Percentiles rank a stretch among this genome's conserved stretches.
Evolutionary conservation across 1,140 invertebrate genomes (phyloP).

Genomic region (Dendrolimus punctatus): DNA sequence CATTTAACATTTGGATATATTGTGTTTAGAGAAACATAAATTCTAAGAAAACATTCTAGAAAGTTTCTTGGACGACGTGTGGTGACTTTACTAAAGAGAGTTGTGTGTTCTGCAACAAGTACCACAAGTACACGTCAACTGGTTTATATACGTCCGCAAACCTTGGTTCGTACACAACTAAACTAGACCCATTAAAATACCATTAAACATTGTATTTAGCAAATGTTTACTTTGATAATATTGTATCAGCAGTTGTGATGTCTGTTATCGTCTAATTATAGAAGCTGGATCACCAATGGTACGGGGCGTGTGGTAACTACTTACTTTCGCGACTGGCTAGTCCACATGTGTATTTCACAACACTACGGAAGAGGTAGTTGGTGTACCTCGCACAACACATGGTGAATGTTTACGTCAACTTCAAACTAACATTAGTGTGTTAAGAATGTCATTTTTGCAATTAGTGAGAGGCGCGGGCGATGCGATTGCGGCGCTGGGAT

Average conservation of each 20-base stretch:
- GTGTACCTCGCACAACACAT: slow-evolving; percentile 61
- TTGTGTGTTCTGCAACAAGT: slow-evolving; percentile 4
- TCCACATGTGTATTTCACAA: slow-evolving; percentile 65
- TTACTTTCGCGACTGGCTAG: slow-evolving; percentile 58
- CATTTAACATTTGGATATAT: no score
- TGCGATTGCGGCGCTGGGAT: slow-evolving; percentile 15
- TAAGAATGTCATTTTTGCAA: slow-evolving; percentile 49
- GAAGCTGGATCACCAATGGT: slow-evolving; percentile 10
- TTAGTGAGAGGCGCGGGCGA: slow-evolving; percentile 34
- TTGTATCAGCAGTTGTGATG: slow-evolving; percentile 1
- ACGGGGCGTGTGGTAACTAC: slow-evolving; percentile 19
- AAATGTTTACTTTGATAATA: no score
- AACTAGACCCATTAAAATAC: background rate
- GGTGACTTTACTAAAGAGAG: slow-evolving; percentile 9
- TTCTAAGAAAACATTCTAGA: slow-evolving; percentile 26
- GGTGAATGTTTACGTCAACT: slow-evolving; percentile 31
- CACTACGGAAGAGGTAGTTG: slow-evolving; percentile 57
- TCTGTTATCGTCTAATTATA: slow-evolving; percentile 20
- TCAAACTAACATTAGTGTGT: slow-evolving; percentile 32
- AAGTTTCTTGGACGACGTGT: slow-evolving; percentile 25
- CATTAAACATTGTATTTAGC: no score
- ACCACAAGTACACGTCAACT: background rate
- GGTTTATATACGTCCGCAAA: slow-evolving; percentile 4
- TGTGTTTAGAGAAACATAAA: background rate
- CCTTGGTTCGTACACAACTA: background rate